Percentiles rank a stretch among this genome's conserved stretches.
Evolutionary conservation across 2,797 vertebrate species (phyloP).

Genomic region (Siniperca scherzeri): DNA sequence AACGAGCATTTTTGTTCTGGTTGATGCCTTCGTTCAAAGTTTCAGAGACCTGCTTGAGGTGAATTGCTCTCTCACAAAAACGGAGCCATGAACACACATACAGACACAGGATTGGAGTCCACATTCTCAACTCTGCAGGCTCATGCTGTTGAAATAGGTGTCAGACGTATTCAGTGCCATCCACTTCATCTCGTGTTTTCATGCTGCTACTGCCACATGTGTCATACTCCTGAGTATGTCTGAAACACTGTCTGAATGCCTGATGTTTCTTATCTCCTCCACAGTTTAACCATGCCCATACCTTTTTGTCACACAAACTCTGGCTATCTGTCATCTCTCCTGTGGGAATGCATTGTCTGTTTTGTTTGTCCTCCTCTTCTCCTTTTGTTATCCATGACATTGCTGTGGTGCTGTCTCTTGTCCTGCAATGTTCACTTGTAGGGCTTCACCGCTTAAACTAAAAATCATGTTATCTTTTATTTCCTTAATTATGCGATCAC

Average conservation of each 20-base stretch:
- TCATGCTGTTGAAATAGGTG: constrained; percentile 52
- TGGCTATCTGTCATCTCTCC: constrained; percentile 51
- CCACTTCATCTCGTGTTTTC: constrained; percentile 53
- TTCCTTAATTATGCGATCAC: not conserved
- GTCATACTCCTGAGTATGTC: constrained; percentile 44
- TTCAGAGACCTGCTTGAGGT: constrained; percentile 88
- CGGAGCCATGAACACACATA: constrained; percentile 9
- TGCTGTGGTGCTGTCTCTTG: constrained; percentile 3
- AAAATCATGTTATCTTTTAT: not conserved
- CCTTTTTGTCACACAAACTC: constrained; percentile 39
- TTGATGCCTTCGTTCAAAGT: constrained; percentile 87
- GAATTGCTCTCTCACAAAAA: constrained; percentile 55
- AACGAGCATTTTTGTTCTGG: constrained; percentile 85
- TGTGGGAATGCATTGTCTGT: constrained; percentile 15
- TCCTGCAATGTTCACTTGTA: not conserved
- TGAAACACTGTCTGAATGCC: constrained; percentile 39
- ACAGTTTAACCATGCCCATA: constrained; percentile 15
- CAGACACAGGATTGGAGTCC: not conserved
- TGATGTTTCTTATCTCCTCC: constrained; percentile 28
- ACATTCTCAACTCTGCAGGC: constrained; percentile 25
- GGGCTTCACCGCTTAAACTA: not conserved
- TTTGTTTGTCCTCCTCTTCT: constrained; percentile 18
- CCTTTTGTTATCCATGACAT: constrained; percentile 37
- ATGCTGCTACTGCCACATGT: constrained; percentile 53
- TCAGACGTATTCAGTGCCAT: constrained; percentile 44